phyloP scores from a whole-genome alignment of 2,113 vertebrate genomes.

The Tragelaphus imberbis region DNA sequence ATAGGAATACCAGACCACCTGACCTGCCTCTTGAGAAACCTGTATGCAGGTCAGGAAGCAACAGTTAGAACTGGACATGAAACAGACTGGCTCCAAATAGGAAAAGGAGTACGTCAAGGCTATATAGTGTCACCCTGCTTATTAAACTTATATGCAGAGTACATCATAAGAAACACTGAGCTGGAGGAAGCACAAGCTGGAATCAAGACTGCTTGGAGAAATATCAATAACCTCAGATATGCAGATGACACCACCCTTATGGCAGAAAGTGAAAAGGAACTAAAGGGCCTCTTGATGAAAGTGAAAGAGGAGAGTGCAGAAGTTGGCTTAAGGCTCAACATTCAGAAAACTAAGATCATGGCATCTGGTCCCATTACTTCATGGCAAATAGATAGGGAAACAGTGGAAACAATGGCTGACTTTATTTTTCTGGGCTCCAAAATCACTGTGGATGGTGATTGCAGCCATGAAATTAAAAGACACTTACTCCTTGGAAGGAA shows the following conservation, averaged over 20 bases:
- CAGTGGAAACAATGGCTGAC: not conserved
- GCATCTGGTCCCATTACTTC: not conserved
- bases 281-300: not conserved
- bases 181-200: not conserved
- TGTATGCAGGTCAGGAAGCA: not conserved
- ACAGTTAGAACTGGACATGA: not conserved
- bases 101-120: not conserved
- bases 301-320: not conserved
- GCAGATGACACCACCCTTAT: not conserved
- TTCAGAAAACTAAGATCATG: not conserved
- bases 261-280: not conserved
- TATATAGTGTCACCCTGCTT: not conserved
- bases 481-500: not conserved
- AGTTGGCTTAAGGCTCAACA: not conserved
- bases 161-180: not conserved
- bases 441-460: not conserved
- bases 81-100: not conserved
- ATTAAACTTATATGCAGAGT: not conserved
- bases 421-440: not conserved
- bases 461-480: not conserved
- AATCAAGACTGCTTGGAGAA: rapidly evolving
- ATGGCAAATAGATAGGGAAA: not conserved
- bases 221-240: not conserved
- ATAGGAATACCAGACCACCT: not conserved
- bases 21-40: not conserved